Evolutionary conservation across 1,140 invertebrate species (phyloP), one percentile per base, ranked within the genome.

Genomic region (Ectropis grisescens): DNA sequence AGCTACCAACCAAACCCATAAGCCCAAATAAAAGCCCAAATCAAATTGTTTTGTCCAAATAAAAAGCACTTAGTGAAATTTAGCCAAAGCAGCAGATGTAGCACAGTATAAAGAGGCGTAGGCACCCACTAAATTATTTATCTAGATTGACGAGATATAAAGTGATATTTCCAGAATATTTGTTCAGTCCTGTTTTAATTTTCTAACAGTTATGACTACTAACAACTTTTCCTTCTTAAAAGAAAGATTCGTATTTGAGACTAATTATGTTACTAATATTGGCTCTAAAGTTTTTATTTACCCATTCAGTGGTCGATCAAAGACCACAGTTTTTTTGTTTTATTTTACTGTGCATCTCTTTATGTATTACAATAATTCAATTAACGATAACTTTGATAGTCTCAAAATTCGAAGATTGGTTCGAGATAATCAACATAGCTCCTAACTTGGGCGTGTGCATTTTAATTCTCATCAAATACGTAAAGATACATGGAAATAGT

Each of bases 361-460:
- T 43, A 15, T 31, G 49, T 2, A 32, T 78, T 7, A 29, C 66
- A 0, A 3, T 56, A 1, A 41, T 59, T 2, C 74, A 75, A 42
- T 35, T 71, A n/a, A 47, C 56, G n/a, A 13, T 61, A 2, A 65
- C 68, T 2, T 42, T 75, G 10, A 53, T 47, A 7, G 24, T 26
- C 19, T 54, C 42, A 8, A 49, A 39, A 1, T 44, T 54, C 1
- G 45, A 40, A 7, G 54, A 67, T 38, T 62, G 48, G 41, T 44
- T 79, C 5, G 61, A 68, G 41, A 44, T 79, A 1, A 54, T 74
- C n/a, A 74, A 71, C 12, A 52, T 71, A 5, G 65, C 58, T 11
- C 74, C 74, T 0, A 79, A 79, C 33, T 52, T 71, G 7, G 74
- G 68, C 6, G 68, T 66, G 1, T 64, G 64, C 31, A 14, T 69